Percentiles rank a stretch among this genome's conserved stretches.
Conservation (phyloP, 1,140 invertebrate species). For the Musca vetustissima region DNA sequence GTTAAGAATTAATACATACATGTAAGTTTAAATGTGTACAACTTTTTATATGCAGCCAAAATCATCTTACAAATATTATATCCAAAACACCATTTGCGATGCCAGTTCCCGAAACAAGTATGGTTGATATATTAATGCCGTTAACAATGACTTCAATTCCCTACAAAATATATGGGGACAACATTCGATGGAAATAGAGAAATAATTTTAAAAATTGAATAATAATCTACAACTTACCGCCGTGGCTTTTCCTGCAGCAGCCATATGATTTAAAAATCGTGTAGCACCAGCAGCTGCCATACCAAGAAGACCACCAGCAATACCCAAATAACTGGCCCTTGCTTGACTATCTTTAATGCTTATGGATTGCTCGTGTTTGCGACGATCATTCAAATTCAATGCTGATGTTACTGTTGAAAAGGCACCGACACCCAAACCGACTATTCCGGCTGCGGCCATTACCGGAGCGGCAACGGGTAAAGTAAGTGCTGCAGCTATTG, state of each 20-base stretch:
- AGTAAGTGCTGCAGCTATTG: constrained; percentile 28
- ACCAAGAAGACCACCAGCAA: constrained; percentile 35
- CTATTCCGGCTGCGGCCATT: constrained; percentile 33
- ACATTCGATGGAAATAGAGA: background rate
- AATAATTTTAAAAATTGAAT: background rate
- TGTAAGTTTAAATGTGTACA: too few relatives aligned
- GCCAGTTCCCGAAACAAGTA: constrained; percentile 43
- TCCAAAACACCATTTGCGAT: constrained; percentile 41
- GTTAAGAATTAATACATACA: background rate
- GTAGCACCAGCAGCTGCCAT: constrained; percentile 45
- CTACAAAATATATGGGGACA: background rate
- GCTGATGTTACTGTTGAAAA: constrained; percentile 39
- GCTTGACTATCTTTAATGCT: constrained; percentile 37
- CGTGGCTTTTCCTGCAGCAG: constrained; percentile 37
- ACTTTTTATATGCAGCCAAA: background rate
- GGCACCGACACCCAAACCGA: constrained; percentile 35
- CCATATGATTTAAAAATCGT: constrained; percentile 34
- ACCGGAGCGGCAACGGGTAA: constrained; percentile 36
- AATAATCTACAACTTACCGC: constrained; percentile 32
- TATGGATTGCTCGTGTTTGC: constrained; percentile 45
- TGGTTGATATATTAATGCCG: constrained; percentile 42
- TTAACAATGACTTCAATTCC: constrained; percentile 32
- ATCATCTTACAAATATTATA: constrained; percentile 37
- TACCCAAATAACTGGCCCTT: constrained; percentile 41
- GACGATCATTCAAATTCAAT: constrained; percentile 37